phyloP scores from a whole-genome alignment of 2,797 vertebrate species.

The Gymnopithys bicolor region DNA sequence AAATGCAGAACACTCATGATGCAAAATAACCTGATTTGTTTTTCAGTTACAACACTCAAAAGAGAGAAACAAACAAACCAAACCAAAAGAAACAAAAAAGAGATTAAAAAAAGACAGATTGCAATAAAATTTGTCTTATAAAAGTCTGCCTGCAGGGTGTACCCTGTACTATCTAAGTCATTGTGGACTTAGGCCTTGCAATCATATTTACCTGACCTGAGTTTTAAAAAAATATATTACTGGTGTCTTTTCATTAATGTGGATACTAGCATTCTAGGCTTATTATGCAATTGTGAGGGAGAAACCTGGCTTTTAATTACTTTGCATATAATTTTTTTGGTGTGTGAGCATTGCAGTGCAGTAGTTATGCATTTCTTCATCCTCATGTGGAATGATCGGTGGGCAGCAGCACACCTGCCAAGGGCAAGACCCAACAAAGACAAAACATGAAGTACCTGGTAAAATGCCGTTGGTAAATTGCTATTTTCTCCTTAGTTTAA shows the following conservation, averaged over 20 bases:
- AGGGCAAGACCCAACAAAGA: not conserved
- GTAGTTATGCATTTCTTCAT: not conserved
- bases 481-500: not conserved
- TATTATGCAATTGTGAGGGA: not conserved
- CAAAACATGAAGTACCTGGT: not conserved
- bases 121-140: not conserved
- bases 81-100: not conserved
- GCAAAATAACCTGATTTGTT: not conserved
- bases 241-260: not conserved
- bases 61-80: not conserved
- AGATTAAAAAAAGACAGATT: not conserved
- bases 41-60: not conserved
- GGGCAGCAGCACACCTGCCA: not conserved
- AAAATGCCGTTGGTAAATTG: not conserved
- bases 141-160: not conserved
- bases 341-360: rapidly evolving
- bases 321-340: not conserved
- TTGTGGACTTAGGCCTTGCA: not conserved
- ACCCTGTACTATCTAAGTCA: not conserved
- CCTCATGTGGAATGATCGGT: not conserved
- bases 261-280: not conserved
- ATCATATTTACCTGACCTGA: not conserved
- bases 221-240: not conserved
- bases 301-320: not conserved
- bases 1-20: not conserved